Evolutionary conservation across 2,113 vertebrate species (phyloP), one percentile per base, ranked within the genome.

Genomic region (Tricholaema leucomelas): DNA sequence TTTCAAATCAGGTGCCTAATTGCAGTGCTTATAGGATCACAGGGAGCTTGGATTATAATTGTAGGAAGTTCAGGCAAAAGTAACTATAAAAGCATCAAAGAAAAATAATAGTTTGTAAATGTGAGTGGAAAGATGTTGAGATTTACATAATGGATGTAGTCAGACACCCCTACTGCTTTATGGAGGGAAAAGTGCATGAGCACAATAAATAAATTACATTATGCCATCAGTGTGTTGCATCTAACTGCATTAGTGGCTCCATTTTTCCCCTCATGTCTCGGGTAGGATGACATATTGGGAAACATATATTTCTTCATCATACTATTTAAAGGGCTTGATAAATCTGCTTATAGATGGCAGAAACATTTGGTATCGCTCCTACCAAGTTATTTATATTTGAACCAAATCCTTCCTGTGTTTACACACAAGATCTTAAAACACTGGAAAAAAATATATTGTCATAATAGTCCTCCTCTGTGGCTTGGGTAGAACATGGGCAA

Each of bases 201-300:
- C 50, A 83, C 81, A 93, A 96, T 90, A 93, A 93, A 95, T 91
- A 95, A 96, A 95, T 95, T 67, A 94, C 64, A 87, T 46, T 36
- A 72, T 80, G 76, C 42, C 81, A 85, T 90, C 91, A 72, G n/a
- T 81, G 44, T 65, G 74, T 88, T 93, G 84, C 85, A 85, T 81
- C 81, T 91, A 92, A 95, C 67, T 44, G 64, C 80, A 75, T 83
- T 91, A 93, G 67, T 65, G 83, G n/a, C 24, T 94, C 83, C 48
- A 36, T 52, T 87, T 80, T 67, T 7, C 56, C 83, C 48, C 30
- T 91, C 13, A 55, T 60, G 91, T 42, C 44, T 94, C 82, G 59
- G 60, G 64, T 81, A 69, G 44, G 36, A 54, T 61, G 72, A 85
- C 61, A 72, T 54, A 44, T 65, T 59, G 79, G 56, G 89, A 93